phyloP scores from a whole-genome alignment of 2,797 vertebrate species.

The Hylomyscus alleni region DNA sequence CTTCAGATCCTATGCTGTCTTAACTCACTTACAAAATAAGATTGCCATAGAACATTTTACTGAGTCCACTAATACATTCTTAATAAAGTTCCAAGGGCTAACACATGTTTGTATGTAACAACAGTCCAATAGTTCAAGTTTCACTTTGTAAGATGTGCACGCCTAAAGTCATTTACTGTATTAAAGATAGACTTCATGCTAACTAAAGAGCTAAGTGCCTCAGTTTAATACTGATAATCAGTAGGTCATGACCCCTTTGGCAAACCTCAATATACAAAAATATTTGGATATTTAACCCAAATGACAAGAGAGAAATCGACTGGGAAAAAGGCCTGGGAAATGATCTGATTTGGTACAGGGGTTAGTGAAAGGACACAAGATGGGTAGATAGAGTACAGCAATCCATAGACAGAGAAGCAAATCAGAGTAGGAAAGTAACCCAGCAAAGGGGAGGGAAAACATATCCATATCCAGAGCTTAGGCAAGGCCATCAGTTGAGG shows the following conservation, averaged over 20 bases:
- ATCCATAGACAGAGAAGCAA: accelerated
- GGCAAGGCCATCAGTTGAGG: too few species aligned
- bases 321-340: neutral
- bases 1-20: neutral
- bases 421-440: neutral
- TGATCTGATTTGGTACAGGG: neutral
- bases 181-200: neutral
- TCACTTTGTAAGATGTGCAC: neutral
- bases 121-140: neutral
- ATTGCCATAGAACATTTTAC: neutral
- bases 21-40: neutral
- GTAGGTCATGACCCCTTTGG: neutral
- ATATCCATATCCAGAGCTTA: too few species aligned
- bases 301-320: neutral
- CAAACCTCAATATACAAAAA: neutral
- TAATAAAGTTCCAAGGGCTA: neutral
- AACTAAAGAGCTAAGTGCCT: neutral
- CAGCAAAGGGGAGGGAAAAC: too few species aligned
- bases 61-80: neutral
- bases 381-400: neutral
- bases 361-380: neutral
- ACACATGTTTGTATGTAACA: neutral
- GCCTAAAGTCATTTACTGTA: neutral
- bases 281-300: neutral
- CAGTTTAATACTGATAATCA: too few species aligned